Evolutionary conservation across 1,140 invertebrate species (phyloP).

Genomic region (Drosophila pseudoobscura): DNA sequence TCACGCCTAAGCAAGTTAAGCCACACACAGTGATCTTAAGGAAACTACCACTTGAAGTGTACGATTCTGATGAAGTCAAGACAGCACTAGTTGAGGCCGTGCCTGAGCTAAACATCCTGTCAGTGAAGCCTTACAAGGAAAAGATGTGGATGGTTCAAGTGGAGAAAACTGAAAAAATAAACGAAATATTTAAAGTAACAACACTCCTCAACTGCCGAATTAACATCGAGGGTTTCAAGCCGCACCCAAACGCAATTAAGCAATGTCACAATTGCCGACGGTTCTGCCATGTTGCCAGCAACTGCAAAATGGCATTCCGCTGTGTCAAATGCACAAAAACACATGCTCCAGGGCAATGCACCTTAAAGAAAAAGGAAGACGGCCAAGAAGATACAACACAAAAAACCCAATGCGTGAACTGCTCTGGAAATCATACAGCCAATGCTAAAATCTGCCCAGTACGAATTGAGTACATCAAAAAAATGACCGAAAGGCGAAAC

Average conservation of each 20-base stretch:
- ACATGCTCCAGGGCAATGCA: conserved; percentile 1
- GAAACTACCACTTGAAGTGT: too few relatives aligned
- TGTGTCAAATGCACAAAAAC: neutral
- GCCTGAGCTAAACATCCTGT: neutral
- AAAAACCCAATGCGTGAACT: conserved; percentile 2
- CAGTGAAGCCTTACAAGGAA: neutral
- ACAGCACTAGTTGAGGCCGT: too few relatives aligned
- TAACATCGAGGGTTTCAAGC: neutral
- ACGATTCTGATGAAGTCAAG: too few relatives aligned
- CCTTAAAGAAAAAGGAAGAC: neutral
- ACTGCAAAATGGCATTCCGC: conserved; percentile 14
- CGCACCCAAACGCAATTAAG: neutral
- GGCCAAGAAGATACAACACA: neutral
- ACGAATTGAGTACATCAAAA: neutral
- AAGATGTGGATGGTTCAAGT: neutral
- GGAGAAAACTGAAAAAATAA: neutral
- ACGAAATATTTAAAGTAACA: neutral
- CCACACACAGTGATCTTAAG: too few relatives aligned
- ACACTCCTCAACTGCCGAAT: neutral
- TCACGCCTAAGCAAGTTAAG: too few relatives aligned
- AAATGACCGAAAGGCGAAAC: neutral
- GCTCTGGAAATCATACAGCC: neutral
- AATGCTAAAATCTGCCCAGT: conserved; percentile 7
- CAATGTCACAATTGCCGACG: neutral
- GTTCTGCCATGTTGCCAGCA: neutral